These are phyloP conservation scores for Crotalus helleri DNA, from an alignment of 2,113 vertebrate species.

Conservation along the genomic window DNA sequence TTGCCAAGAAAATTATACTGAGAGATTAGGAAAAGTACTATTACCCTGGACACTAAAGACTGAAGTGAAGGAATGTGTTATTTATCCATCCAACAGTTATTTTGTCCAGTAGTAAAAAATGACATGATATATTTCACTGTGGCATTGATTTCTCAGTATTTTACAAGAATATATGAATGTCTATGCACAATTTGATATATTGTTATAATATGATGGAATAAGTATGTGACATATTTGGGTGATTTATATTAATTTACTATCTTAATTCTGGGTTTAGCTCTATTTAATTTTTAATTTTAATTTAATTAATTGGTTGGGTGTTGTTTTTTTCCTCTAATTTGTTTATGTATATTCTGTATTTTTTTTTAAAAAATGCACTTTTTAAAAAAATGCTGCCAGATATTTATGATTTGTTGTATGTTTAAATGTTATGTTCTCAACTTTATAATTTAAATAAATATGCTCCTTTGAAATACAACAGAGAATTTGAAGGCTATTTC, in stretches of 20 bases:
- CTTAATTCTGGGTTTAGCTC: background rate
- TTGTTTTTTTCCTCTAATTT: background rate
- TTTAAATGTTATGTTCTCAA: background rate
- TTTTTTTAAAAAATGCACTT: background rate
- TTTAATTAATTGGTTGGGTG: background rate
- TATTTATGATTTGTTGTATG: conserved; percentile 11
- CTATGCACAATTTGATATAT: background rate
- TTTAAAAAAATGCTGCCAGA: background rate
- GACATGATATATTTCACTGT: background rate
- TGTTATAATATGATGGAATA: background rate
- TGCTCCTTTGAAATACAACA: background rate
- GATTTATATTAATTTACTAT: background rate
- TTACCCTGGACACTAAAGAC: background rate
- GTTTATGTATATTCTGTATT: background rate
- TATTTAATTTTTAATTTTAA: background rate
- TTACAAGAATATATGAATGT: background rate
- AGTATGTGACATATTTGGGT: background rate
- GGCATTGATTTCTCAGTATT: background rate
- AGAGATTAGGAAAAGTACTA: background rate
- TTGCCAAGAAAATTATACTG: background rate
- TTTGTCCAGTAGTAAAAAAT: background rate
- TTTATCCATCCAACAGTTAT: background rate
- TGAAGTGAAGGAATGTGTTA: background rate
- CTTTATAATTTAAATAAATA: background rate
- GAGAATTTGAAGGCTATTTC: background rate